These are phyloP conservation scores for Hymenopus coronatus DNA, from an alignment of 2,888 invertebrate species.

Conservation along the genomic window DNA sequence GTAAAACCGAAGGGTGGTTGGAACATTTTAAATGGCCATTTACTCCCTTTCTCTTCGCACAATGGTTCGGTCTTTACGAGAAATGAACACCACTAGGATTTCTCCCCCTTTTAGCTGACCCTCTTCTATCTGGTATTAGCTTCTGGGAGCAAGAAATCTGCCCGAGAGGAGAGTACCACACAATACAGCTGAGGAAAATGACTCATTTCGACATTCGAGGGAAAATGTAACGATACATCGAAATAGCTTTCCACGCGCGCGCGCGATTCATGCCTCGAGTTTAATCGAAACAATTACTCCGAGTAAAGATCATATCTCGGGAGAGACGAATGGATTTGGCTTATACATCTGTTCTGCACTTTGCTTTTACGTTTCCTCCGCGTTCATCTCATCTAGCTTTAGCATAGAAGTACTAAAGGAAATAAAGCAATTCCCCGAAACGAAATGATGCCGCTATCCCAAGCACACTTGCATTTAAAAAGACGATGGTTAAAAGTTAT, in stretches of 20 bases:
- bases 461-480: too few species aligned
- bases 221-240: background rate
- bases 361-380: too few species aligned
- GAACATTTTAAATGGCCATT: background rate
- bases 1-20: background rate
- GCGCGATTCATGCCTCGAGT: background rate
- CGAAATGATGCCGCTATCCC: background rate
- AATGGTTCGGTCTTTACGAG: too few species aligned
- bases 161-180: background rate
- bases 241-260: background rate
- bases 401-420: background rate
- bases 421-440: background rate
- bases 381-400: too few species aligned
- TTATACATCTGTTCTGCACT: too few species aligned
- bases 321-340: too few species aligned
- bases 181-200: background rate
- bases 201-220: background rate
- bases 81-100: background rate
- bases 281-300: background rate
- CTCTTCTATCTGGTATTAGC: background rate
- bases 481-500: too few species aligned
- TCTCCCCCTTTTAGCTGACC: background rate
- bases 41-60: background rate
- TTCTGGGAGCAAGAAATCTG: background rate
- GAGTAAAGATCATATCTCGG: too few species aligned